phyloP scores from a whole-genome alignment of 1,140 invertebrate species.

The Asobara japonica region DNA sequence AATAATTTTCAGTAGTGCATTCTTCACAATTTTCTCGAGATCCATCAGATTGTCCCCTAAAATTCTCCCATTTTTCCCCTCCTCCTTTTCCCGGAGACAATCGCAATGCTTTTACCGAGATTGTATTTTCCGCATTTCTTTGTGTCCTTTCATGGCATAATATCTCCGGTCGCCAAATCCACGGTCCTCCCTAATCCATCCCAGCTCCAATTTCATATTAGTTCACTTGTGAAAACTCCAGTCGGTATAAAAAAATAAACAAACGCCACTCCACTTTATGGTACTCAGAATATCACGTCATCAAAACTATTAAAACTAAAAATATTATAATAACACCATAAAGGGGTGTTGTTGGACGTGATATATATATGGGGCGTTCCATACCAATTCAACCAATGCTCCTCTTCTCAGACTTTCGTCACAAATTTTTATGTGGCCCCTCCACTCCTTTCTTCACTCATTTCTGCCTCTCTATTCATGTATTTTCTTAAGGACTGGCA shows the following conservation, averaged over 20 bases:
- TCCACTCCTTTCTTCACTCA: no score
- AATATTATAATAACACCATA: no score
- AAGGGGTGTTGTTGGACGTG: no score
- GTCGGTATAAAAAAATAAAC: not conserved
- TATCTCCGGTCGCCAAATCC: not conserved
- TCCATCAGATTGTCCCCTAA: not conserved
- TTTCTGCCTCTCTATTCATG: no score
- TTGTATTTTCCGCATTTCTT: constrained; percentile 4
- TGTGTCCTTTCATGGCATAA: not conserved
- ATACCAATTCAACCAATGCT: no score
- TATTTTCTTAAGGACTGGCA: no score
- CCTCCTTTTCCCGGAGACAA: not conserved
- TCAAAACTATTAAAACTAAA: no score
- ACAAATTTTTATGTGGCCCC: no score
- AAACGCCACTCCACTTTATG: not conserved
- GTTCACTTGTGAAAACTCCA: not conserved
- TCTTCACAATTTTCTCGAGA: no score
- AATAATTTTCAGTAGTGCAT: no score
- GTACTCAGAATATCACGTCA: no score
- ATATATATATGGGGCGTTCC: not conserved
- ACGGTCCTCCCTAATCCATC: not conserved
- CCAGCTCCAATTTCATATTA: not conserved
- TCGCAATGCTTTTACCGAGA: not conserved
- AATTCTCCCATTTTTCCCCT: not conserved
- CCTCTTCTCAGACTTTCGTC: no score